phyloP scores from a whole-genome alignment of 1,140 invertebrate genomes.

The Belonocnema kinseyi region DNA sequence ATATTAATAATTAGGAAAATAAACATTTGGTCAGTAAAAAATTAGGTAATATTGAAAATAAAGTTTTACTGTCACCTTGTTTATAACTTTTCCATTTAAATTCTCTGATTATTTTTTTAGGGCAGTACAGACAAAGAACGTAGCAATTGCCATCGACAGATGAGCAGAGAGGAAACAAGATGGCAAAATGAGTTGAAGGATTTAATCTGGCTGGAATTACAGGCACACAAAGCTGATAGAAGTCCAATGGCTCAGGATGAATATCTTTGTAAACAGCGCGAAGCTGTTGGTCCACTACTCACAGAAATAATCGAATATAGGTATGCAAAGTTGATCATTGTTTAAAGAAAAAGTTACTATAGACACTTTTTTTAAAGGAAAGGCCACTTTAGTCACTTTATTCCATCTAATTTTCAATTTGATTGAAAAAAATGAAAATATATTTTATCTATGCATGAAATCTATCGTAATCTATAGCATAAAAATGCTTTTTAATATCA shows the following conservation, averaged over 20 bases:
- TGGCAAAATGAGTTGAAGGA: slow-evolving; percentile 93
- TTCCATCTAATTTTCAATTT: too few species aligned
- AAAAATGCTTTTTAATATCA: too few species aligned
- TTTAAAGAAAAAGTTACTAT: too few species aligned
- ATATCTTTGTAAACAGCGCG: slow-evolving; percentile 83
- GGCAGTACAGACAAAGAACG: slow-evolving; percentile 60
- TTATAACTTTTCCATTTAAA: background rate
- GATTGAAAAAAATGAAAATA: too few species aligned
- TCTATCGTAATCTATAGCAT: too few species aligned
- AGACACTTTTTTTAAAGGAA: too few species aligned
- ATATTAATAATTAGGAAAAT: too few species aligned
- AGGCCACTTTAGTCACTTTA: too few species aligned
- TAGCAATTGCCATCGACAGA: slow-evolving; percentile 73
- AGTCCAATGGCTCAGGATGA: slow-evolving; percentile 85
- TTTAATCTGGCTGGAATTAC: slow-evolving; percentile 92
- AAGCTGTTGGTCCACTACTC: slow-evolving; percentile 82
- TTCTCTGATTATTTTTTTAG: slow-evolving; percentile 42
- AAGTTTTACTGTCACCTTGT: too few species aligned
- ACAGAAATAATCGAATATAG: slow-evolving; percentile 87
- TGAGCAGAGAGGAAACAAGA: slow-evolving; percentile 87
- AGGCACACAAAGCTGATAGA: slow-evolving; percentile 86
- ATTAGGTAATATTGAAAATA: too few species aligned
- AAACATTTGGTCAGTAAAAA: too few species aligned
- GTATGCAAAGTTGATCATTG: slow-evolving; percentile 59
- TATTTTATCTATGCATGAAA: too few species aligned